Evolutionary conservation across 2,797 vertebrate species (phyloP).

Genomic region (Phalanger gymnotis): DNA sequence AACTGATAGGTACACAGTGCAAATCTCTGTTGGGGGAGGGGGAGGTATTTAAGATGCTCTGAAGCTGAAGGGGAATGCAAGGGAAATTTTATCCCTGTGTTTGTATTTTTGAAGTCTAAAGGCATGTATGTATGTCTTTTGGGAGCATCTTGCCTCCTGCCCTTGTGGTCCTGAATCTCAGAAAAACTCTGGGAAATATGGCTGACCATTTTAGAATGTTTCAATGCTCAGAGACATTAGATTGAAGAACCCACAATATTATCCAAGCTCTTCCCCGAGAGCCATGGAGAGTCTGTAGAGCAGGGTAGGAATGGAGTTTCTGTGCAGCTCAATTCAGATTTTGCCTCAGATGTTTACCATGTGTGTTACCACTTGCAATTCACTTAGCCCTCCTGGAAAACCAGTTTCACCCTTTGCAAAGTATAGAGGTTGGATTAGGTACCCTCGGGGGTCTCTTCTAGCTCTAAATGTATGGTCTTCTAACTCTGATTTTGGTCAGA

Average conservation of each 20-base stretch:
- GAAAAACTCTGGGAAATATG: background rate
- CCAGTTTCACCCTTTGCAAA: background rate
- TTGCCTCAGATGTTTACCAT: background rate
- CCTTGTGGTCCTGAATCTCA: background rate
- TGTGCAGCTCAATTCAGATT: background rate
- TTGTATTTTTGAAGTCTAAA: background rate
- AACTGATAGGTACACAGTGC: slow-evolving; percentile 22
- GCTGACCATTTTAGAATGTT: background rate
- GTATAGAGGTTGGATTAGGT: background rate
- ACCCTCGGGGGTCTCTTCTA: background rate
- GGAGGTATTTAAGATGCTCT: slow-evolving; percentile 6
- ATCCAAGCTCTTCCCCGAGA: background rate
- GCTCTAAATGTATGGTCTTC: background rate
- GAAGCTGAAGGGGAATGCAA: slow-evolving; percentile 17
- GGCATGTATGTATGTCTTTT: background rate
- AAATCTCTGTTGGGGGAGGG: background rate
- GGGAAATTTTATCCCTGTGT: background rate
- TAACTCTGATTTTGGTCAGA: background rate
- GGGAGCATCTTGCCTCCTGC: background rate
- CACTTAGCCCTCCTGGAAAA: background rate
- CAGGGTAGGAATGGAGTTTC: background rate
- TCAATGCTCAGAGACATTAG: background rate
- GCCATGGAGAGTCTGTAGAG: background rate
- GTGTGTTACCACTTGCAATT: background rate
- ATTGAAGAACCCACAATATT: background rate